Evolutionary conservation across 2,797 vertebrate species (phyloP).

Genomic region (Dicrostonyx torquatus): DNA sequence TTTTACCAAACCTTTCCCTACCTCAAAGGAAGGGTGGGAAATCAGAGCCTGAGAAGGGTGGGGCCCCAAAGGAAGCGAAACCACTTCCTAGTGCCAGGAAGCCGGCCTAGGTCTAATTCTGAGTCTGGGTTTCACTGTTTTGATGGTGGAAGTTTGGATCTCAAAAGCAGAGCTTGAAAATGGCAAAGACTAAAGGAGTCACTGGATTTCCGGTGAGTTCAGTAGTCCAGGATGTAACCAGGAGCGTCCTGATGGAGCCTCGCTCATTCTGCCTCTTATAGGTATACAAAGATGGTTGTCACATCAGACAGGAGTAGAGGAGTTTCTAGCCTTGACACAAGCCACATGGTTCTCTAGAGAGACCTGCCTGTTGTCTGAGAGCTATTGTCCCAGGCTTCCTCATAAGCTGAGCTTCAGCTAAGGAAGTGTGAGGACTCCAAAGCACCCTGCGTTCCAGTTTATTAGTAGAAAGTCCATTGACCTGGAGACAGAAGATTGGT

Average conservation of each 20-base stretch:
- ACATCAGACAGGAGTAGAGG: not conserved
- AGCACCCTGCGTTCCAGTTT: not conserved
- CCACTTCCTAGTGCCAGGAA: conserved; percentile 3
- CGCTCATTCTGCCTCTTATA: not conserved
- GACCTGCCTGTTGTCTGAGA: conserved; percentile 5
- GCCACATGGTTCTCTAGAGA: not conserved
- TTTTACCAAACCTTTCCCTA: conserved; percentile 36
- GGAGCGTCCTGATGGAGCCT: not conserved
- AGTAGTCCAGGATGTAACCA: not conserved
- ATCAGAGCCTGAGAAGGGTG: not conserved
- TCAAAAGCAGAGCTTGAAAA: conserved; percentile 6
- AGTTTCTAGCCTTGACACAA: not conserved
- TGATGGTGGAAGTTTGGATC: not conserved
- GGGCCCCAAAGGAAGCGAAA: conserved; percentile 64
- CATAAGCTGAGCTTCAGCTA: not conserved
- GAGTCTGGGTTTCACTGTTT: not conserved
- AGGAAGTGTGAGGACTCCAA: not conserved
- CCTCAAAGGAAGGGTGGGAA: conserved; percentile 73
- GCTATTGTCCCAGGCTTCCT: conserved; percentile 13
- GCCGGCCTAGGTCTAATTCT: not conserved
- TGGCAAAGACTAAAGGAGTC: not conserved
- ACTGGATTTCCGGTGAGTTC: not conserved
- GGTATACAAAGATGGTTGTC: not conserved
- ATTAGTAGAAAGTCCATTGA: not conserved
- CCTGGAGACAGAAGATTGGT: not conserved